Evolutionary conservation across 2,888 invertebrate genomes (phyloP), one percentile per base, ranked within the genome.

Genomic region (Pandemis corylana): DNA sequence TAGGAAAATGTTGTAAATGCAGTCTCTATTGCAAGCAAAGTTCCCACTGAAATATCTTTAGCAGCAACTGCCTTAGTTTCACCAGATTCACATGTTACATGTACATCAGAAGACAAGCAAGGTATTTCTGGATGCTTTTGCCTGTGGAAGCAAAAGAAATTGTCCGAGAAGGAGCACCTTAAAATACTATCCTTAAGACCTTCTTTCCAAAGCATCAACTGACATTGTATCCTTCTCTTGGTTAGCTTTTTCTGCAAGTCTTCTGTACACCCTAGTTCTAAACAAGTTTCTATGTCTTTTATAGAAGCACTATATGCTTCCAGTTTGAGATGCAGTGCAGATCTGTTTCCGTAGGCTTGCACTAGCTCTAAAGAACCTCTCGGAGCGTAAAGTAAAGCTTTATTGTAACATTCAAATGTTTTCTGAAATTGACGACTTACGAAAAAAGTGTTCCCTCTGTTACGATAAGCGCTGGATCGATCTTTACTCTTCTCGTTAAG

Each of bases 321-420:
- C 1, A 77, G 59, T 10, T 74, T 62, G 36, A 76, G 73, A 0
- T 79, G 44, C 5, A 80, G 67, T 4, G 80, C 81, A 0, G 81
- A 79, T 51, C 80, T 68, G 68, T 80, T 80, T 36, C 80, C 71
- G 28, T 77, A 80, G 5, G 78, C 81, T 36, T 78, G 65, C 13
- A 74, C 72, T 64, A 80, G 44, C 20, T 77, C 77, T n/a, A 68
- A 59, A 5, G 81, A 80, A 7, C 73, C 75, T n/a, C 65, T 66
- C 3, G 80, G 79, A 7, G 81, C 81, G 63, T 51, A 76, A 15
- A 77, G 59, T 41, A 81, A 56, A 7, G 81, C 80, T 44, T 65
- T 75, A 63, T 81, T 81, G 64, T 80, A 81, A 20, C 42, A 72
- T 63, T 68, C 63, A 13, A 79, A 63, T 1, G 81, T 77, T 15